Percentiles rank a stretch among this genome's conserved stretches.
Evolutionary conservation across 2,113 vertebrate genomes (phyloP).

Genomic region (Rhinogobius similis): DNA sequence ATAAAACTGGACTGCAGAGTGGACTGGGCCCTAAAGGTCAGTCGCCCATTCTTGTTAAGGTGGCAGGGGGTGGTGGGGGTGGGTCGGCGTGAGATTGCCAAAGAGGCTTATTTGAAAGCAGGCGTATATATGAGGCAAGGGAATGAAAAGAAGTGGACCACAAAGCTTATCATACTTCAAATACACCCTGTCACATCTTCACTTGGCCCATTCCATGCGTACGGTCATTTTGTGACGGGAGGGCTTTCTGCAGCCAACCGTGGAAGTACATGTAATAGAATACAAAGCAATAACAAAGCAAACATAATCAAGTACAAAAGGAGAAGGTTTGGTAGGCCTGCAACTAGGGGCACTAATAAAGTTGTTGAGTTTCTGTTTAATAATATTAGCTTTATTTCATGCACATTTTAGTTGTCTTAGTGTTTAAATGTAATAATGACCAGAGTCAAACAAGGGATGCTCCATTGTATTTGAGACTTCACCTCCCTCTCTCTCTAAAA

Average conservation of each 20-base stretch:
- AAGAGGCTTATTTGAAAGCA: conserved; percentile 76
- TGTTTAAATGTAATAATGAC: too few species aligned
- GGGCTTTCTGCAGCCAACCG: conserved; percentile 55
- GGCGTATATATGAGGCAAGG: conserved; percentile 70
- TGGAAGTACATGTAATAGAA: conserved; percentile 37
- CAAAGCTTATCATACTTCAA: conserved; percentile 76
- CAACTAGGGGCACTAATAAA: not conserved
- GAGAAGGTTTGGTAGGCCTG: conserved; percentile 9
- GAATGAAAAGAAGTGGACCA: conserved; percentile 71
- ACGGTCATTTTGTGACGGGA: conserved; percentile 48
- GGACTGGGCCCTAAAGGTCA: conserved; percentile 77
- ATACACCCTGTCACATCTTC: conserved; percentile 82
- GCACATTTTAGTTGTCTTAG: too few species aligned
- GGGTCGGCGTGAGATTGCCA: conserved; percentile 62
- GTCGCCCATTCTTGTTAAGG: conserved; percentile 75
- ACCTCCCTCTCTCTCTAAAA: too few species aligned
- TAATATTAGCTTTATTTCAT: not conserved
- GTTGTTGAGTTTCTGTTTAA: not conserved
- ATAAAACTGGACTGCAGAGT: conserved; percentile 76
- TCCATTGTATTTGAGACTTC: too few species aligned
- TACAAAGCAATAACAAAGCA: conserved; percentile 40
- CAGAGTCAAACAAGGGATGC: too few species aligned
- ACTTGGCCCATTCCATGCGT: conserved; percentile 59
- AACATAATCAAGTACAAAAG: conserved; percentile 40
- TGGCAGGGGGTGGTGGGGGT: conserved; percentile 53